Conservation (phyloP, 92 coral and sea anemone species). For the Phenganax stokvisi region DNA sequence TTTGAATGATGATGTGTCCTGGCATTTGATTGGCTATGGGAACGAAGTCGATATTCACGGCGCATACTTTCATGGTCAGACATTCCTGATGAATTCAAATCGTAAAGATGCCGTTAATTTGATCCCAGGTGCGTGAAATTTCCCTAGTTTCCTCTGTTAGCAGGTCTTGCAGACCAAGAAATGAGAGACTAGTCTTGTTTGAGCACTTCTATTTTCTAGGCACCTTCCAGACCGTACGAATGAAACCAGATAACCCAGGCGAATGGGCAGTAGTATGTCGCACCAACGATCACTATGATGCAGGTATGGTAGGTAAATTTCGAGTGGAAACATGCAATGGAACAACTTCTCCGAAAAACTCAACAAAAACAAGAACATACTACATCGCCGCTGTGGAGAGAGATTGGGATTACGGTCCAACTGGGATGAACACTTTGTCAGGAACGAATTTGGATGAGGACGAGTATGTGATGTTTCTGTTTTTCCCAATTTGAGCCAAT, state of each 20-base stretch:
- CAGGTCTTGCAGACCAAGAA: too few relatives aligned
- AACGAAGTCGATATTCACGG: constrained; percentile 94
- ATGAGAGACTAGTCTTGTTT: neutral
- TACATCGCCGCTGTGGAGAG: constrained; percentile 60
- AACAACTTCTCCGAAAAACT: neutral
- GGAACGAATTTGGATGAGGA: constrained; percentile 52
- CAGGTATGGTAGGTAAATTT: constrained; percentile 91
- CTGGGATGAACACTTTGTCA: neutral
- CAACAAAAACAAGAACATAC: constrained; percentile 18
- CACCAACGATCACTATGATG: constrained; percentile 79
- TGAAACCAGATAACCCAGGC: constrained; percentile 84
- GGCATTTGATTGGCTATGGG: constrained; percentile 93
- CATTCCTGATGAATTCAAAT: constrained; percentile 58
- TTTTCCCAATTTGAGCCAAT: neutral
- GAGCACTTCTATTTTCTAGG: constrained; percentile 43
- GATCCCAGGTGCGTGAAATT: constrained; percentile 63
- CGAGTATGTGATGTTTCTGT: constrained; percentile 55
- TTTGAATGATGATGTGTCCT: constrained; percentile 55
- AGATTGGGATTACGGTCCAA: constrained; percentile 58
- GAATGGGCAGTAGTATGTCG: constrained; percentile 90
- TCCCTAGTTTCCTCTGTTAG: neutral
- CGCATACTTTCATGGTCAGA: constrained; percentile 78
- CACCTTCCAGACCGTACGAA: constrained; percentile 59
- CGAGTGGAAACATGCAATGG: constrained; percentile 34
- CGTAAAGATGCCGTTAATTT: constrained; percentile 75